These are phyloP conservation scores for Trichonephila clavata DNA, from an alignment of 1,140 invertebrate species.

Conservation along the genomic window DNA sequence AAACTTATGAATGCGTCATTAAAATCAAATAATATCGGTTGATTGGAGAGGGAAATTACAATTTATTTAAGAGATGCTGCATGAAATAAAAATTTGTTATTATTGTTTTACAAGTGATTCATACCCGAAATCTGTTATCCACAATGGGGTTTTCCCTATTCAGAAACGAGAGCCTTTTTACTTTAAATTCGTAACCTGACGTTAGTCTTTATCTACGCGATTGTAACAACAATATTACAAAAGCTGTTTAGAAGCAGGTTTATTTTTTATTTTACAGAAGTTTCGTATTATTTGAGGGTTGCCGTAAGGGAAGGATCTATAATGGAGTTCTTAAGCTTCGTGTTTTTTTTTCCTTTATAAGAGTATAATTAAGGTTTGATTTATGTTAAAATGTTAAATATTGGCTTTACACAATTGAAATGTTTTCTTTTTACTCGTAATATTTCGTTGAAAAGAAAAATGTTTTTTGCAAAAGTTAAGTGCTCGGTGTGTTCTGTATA, in stretches of 20 bases:
- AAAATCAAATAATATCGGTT: not conserved
- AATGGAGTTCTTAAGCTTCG: too few relatives aligned
- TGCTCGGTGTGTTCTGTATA: too few relatives aligned
- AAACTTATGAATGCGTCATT: conserved; percentile 7
- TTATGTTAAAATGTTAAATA: too few relatives aligned
- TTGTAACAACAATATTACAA: not conserved
- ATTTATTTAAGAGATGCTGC: not conserved
- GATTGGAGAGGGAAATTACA: not conserved
- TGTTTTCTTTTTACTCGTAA: too few relatives aligned
- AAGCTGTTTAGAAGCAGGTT: not conserved
- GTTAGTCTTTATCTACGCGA: not conserved
- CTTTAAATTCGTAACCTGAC: not conserved
- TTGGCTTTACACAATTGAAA: too few relatives aligned
- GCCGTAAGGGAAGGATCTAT: too few relatives aligned
- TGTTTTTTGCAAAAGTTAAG: too few relatives aligned
- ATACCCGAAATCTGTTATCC: not conserved
- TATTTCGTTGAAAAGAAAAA: too few relatives aligned
- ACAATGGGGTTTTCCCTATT: not conserved
- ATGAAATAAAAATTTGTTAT: not conserved
- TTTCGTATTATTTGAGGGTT: too few relatives aligned
- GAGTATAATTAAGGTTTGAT: too few relatives aligned
- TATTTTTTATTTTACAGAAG: not conserved
- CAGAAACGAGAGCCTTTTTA: not conserved
- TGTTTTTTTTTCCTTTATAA: too few relatives aligned
- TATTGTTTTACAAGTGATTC: not conserved